Conservation (phyloP, 2,797 vertebrate genomes). For the Tamandua tetradactyla region DNA sequence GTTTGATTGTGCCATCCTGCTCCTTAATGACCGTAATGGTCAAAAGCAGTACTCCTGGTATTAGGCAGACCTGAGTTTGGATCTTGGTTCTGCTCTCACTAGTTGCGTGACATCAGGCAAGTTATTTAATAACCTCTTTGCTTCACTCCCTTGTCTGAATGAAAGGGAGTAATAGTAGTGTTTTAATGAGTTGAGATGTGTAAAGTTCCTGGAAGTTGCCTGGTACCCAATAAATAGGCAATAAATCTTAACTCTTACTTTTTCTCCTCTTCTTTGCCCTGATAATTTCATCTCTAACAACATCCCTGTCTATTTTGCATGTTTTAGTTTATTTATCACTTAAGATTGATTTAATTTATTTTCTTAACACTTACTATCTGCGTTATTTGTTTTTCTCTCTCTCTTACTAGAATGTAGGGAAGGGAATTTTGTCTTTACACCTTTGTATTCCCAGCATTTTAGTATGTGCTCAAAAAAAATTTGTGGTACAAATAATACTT, state of each 20-base stretch:
- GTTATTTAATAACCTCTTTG: too few species aligned
- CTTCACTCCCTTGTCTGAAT: too few species aligned
- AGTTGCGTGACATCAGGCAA: too few species aligned
- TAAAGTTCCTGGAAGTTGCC: too few species aligned
- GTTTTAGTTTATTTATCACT: not conserved
- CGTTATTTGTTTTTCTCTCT: not conserved
- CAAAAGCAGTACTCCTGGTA: too few species aligned
- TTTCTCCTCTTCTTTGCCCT: not conserved
- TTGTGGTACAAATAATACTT: not conserved
- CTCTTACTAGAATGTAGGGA: not conserved
- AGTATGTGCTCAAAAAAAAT: not conserved
- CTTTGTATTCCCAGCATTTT: not conserved
- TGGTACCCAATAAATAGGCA: too few species aligned
- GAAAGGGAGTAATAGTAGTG: too few species aligned
- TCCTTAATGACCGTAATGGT: too few species aligned
- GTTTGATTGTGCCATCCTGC: too few species aligned
- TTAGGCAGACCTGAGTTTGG: too few species aligned
- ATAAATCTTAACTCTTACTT: not conserved
- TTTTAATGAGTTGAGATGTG: too few species aligned
- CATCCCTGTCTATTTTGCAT: not conserved
- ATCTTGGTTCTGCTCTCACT: too few species aligned
- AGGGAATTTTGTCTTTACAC: not conserved
- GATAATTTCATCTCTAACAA: not conserved
- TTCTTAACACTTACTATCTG: not conserved
- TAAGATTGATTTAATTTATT: not conserved